These are phyloP conservation scores for Tachina lurida DNA, from an alignment of 2,888 invertebrate species.

Conservation along the genomic window DNA sequence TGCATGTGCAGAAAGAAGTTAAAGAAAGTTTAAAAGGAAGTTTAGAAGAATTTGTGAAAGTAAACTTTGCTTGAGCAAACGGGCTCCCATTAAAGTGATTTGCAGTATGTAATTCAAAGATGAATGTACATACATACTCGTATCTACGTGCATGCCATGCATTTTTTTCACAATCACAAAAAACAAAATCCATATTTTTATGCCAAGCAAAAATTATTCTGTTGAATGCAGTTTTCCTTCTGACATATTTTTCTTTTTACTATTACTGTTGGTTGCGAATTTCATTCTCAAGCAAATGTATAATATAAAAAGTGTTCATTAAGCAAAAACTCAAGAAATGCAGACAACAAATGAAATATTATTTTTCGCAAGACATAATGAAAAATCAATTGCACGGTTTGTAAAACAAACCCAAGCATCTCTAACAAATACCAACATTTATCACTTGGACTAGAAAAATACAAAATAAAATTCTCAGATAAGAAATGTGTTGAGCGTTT, in stretches of 20 bases:
- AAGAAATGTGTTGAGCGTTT: conserved; percentile 8
- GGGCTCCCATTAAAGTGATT: too few species aligned
- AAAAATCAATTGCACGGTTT: conserved; percentile 73
- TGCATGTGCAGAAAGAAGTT: too few species aligned
- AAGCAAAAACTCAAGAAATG: conserved; percentile 40
- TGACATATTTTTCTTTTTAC: conserved; percentile 24
- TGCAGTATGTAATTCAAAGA: too few species aligned
- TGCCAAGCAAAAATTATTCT: conserved; percentile 50
- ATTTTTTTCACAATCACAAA: conserved; percentile 8
- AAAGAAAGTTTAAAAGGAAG: too few species aligned
- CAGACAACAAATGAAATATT: conserved; percentile 40
- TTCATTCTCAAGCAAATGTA: conserved; percentile 10
- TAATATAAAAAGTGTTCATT: conserved; percentile 30
- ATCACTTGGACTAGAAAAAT: conserved; percentile 45
- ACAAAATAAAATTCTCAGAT: conserved; percentile 29
- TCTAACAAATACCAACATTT: conserved; percentile 57
- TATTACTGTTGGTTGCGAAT: not conserved
- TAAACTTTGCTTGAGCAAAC: too few species aligned
- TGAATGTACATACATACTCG: too few species aligned
- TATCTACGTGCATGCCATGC: too few species aligned
- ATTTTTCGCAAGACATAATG: conserved; percentile 64
- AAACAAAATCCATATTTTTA: conserved; percentile 49
- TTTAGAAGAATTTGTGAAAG: too few species aligned
- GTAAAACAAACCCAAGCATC: conserved; percentile 49
- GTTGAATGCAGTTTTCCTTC: conserved; percentile 50